Evolutionary conservation across 1,140 invertebrate species (phyloP).

Genomic region (Euwallacea similis): DNA sequence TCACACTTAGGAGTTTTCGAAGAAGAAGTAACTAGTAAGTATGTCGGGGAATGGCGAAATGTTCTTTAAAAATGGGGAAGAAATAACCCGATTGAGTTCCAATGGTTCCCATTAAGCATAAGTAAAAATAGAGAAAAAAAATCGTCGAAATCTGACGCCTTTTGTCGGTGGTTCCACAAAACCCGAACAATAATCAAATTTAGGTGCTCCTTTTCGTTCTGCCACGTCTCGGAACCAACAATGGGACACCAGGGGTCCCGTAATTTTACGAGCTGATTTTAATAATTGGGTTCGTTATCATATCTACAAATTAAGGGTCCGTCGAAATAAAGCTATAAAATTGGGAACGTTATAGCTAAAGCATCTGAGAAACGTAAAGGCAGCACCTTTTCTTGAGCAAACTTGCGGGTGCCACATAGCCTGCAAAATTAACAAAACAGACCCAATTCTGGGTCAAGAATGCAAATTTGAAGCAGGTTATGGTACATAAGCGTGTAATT

Average conservation of each 20-base stretch:
- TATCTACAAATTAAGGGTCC: neutral
- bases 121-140: no score
- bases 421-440: no score
- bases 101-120: no score
- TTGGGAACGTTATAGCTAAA: neutral
- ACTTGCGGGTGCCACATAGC: no score
- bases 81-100: no score
- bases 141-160: no score
- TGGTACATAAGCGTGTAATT: constrained; percentile 7
- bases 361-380: neutral
- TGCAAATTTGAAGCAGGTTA: constrained; percentile 12
- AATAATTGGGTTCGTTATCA: constrained; percentile 4
- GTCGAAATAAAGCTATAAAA: neutral
- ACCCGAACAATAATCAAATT: constrained; percentile 9
- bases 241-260: constrained; percentile 1
- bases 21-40: no score
- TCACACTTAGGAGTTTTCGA: no score
- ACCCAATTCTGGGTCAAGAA: constrained; percentile 8
- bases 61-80: no score
- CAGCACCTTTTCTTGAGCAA: neutral
- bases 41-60: no score
- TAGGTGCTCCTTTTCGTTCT: constrained; percentile 11
- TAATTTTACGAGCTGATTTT: constrained; percentile 12
- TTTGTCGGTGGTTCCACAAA: no score
- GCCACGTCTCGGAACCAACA: constrained; percentile 10